phyloP scores from a whole-genome alignment of 2,888 invertebrate species.

The Caenorhabditis virilis region DNA sequence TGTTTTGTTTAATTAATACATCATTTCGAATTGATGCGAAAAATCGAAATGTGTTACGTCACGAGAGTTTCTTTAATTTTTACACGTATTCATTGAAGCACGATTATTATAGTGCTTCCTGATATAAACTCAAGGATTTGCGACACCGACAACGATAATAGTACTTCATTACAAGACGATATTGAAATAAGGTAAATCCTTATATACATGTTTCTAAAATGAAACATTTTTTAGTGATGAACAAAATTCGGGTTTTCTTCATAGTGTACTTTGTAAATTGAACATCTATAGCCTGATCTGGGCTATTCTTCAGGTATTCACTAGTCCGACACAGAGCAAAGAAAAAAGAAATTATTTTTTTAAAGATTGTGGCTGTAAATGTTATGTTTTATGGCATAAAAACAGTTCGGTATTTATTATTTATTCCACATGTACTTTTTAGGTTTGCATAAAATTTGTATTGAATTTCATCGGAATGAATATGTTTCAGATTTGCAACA shows the following conservation, averaged over 20 bases:
- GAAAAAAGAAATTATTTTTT: not conserved
- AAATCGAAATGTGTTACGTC: too few relatives aligned
- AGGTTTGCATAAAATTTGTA: slow-evolving; percentile 29
- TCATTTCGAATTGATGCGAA: too few relatives aligned
- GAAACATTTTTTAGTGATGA: too few relatives aligned
- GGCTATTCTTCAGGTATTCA: too few relatives aligned
- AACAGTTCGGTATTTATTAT: slow-evolving; percentile 45
- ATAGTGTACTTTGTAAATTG: slow-evolving; percentile 14
- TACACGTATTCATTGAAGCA: too few relatives aligned
- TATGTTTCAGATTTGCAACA: slow-evolving; percentile 1
- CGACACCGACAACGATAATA: too few relatives aligned
- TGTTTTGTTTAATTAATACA: too few relatives aligned
- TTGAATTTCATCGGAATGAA: slow-evolving; percentile 8
- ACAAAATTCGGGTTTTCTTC: not conserved
- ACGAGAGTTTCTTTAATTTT: too few relatives aligned
- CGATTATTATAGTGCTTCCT: slow-evolving; percentile 45
- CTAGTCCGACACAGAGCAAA: too few relatives aligned
- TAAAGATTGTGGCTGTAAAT: slow-evolving; percentile 47
- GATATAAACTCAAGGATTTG: slow-evolving; percentile 52
- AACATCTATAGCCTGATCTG: slow-evolving; percentile 42
- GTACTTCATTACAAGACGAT: too few relatives aligned
- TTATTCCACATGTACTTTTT: slow-evolving; percentile 59
- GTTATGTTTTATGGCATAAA: slow-evolving; percentile 63
- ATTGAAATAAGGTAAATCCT: too few relatives aligned
- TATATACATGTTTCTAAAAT: too few relatives aligned